Base-by-base conservation (phyloP, 2,888 invertebrate genomes). In the Zhuqinia jingwanae region DNA sequence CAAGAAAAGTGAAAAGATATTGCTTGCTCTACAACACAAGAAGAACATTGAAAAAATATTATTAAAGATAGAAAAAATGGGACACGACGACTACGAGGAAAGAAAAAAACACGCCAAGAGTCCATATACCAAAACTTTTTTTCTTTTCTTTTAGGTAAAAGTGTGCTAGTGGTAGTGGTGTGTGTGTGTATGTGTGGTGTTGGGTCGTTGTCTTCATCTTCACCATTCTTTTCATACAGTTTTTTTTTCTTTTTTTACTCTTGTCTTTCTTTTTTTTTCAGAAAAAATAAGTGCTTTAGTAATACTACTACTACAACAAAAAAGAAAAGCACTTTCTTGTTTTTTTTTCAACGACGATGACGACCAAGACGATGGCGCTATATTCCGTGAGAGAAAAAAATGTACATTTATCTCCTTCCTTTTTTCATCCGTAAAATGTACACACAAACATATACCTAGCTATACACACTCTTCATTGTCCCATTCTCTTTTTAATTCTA, bases 1-100 rank as follows among this genome's bases (percentile, higher is more conserved):
- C 60, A 60, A 73, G 81, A 81, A 80, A 82, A 82, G 82, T 82
- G 82, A 82, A 82, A 82, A 75, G 82, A 81, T 75, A 82, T 75
- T 82, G 75, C 60, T 75, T 36, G 36, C 36, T n/a, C n/a, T 75
- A 60, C 63, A 78, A 25, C 78, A 63, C n/a, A n/a, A n/a, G n/a
- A n/a, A n/a, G 53, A 78, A 45, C 22, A 75, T 53, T n/a, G 27
- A 79, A 65, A n/a, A 79, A 79, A 53, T 42, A 79, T 36, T 36
- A 36, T 36, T 8, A 36, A 6, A 36, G 36, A 36, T 45, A 63
- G 27, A 50, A 65, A 63, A 79, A 50, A 65, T 65, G 65, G 47
- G 47, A 65, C 47, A 79, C 47, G 8, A 17, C 8, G 30, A 50
- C n/a, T 17, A 22, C 30, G 58, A 70, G 25, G 56, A 2, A 68